A percentile compares a stretch with the other conserved stretches of the same genome.
Conservation (phyloP, 2,797 vertebrate species). For the Sternotherus odoratus region DNA sequence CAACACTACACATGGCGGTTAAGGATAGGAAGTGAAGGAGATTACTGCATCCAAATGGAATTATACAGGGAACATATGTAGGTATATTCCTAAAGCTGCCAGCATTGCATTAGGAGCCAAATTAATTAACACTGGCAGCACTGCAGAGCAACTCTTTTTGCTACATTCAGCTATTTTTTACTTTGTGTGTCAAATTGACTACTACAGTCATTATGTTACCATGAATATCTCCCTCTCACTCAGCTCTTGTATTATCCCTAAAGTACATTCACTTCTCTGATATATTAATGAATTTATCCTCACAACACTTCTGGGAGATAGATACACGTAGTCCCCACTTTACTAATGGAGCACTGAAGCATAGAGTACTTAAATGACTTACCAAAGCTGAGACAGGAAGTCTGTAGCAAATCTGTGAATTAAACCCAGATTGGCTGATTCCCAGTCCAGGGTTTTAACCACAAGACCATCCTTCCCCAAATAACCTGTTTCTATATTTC, state of each 20-base stretch:
- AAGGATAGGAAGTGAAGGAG: neutral
- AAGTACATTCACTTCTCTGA: rapidly evolving
- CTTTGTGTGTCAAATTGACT: neutral
- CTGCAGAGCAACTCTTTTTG: neutral
- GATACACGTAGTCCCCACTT: neutral
- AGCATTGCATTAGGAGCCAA: neutral
- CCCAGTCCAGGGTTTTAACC: neutral
- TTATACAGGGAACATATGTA: rapidly evolving
- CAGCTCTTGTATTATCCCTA: neutral
- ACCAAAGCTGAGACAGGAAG: neutral
- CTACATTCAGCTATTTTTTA: neutral
- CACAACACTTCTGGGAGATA: neutral
- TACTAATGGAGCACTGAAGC: neutral
- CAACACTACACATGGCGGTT: neutral
- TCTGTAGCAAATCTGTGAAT: neutral
- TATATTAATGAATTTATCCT: rapidly evolving
- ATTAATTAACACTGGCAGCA: rapidly evolving
- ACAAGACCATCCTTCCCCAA: neutral
- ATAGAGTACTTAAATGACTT: neutral
- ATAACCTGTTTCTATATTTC: neutral
- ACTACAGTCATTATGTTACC: rapidly evolving
- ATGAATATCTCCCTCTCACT: neutral
- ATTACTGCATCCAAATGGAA: rapidly evolving
- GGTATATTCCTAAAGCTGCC: neutral
- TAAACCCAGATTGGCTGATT: neutral